A percentile compares a stretch with the other conserved stretches of the same genome.
phyloP scores from a whole-genome alignment of 2,888 invertebrate species.

The Lithophane semibrunnea region DNA sequence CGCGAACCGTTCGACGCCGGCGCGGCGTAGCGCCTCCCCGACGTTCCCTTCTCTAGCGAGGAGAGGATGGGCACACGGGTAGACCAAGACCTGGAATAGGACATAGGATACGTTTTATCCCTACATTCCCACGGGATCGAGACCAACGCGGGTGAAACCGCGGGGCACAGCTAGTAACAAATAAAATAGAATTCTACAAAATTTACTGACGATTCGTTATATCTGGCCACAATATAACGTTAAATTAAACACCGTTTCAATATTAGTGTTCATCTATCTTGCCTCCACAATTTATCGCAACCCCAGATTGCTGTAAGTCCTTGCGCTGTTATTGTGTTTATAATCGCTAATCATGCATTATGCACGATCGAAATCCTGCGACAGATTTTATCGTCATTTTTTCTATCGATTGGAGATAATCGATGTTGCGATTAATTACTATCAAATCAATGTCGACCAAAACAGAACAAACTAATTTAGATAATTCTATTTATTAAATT shows the following conservation, averaged over 20 bases:
- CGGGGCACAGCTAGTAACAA: too few species aligned
- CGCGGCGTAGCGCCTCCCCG: too few species aligned
- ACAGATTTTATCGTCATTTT: constrained; percentile 28
- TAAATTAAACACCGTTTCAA: not conserved
- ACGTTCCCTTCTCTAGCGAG: too few species aligned
- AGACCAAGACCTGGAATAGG: too few species aligned
- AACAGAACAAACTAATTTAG: constrained; percentile 16
- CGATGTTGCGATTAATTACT: constrained; percentile 8
- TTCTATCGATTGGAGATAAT: not conserved
- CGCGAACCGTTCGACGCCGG: too few species aligned
- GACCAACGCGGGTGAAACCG: too few species aligned
- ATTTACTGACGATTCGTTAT: too few species aligned
- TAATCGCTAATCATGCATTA: not conserved
- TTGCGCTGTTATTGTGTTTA: constrained; percentile 12
- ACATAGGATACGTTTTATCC: too few species aligned
- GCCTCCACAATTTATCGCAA: constrained; percentile 16
- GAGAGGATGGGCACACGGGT: too few species aligned
- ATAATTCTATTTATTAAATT: constrained; percentile 23
- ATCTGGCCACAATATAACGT: not conserved
- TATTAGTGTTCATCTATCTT: not conserved
- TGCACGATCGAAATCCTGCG: not conserved
- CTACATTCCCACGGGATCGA: too few species aligned
- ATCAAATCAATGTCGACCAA: constrained; percentile 4
- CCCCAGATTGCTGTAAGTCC: constrained; percentile 1
- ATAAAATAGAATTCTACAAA: too few species aligned